Percentiles rank a stretch among this genome's conserved stretches.
phyloP scores from a whole-genome alignment of 2,888 invertebrate genomes.

The Andricus curvator region DNA sequence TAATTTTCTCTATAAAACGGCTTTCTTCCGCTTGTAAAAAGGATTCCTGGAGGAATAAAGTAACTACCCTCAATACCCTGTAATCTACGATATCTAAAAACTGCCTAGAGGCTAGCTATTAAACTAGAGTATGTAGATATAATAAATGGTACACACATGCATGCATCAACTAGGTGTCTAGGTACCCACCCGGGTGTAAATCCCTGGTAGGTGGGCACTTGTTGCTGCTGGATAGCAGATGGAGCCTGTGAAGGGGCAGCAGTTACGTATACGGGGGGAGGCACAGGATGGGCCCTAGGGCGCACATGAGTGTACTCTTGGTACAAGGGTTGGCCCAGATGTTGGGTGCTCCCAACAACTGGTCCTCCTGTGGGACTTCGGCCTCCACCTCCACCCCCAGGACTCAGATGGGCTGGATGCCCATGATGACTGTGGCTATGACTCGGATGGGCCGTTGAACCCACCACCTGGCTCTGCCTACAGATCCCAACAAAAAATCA shows the following conservation, averaged over 20 bases:
- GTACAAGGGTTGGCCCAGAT: conserved; percentile 82
- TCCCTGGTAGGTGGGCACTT: conserved; percentile 78
- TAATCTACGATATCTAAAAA: conserved; percentile 8
- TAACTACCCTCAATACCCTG: background rate
- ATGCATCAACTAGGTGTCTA: conserved; percentile 77
- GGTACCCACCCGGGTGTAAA: conserved; percentile 78
- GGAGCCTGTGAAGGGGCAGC: conserved; percentile 79
- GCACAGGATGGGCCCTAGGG: conserved; percentile 79
- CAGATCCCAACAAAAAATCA: conserved; percentile 61
- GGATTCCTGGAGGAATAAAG: background rate
- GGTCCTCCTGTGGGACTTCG: conserved; percentile 74
- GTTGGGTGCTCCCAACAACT: conserved; percentile 80
- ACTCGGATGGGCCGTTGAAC: conserved; percentile 74
- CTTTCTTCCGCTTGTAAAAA: background rate
- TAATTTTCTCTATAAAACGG: too few species aligned
- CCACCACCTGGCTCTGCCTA: conserved; percentile 77
- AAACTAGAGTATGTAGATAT: conserved; percentile 59
- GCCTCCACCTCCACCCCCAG: conserved; percentile 70
- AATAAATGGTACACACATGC: conserved; percentile 77
- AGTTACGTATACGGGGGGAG: conserved; percentile 86
- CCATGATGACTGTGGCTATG: conserved; percentile 75
- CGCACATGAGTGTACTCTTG: conserved; percentile 80
- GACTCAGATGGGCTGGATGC: conserved; percentile 73
- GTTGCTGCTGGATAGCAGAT: conserved; percentile 75
- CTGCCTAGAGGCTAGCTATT: background rate